Base-by-base conservation (phyloP, 2,113 vertebrate genomes). In the Planiliza haematocheilus region DNA sequence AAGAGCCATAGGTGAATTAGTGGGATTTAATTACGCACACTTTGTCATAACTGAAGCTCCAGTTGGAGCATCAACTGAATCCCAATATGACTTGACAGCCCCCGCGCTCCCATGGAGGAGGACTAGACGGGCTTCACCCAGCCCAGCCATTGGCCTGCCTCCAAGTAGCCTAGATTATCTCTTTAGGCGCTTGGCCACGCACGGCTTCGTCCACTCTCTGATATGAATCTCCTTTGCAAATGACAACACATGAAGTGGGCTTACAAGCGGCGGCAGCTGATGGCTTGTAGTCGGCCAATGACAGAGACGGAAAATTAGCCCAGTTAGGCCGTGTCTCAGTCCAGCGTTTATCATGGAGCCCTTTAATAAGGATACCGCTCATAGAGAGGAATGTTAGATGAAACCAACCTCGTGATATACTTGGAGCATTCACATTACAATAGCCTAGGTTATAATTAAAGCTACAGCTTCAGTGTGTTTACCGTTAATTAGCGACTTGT, bases 311-410 rank as follows among this genome's bases (percentile, higher is more conserved):
- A 37, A 79, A 81, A 88, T 82, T 41, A 81, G 83, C 76, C 63
- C 77, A 41, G 64, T 82, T 82, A 86, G 86, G 89, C 90, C 86
- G 43, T 42, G 69, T 67, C 74, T 79, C 41, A 17, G 52, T 55
- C 64, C 75, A 12, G 67, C 71, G 59, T 56, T 52, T 2, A 17
- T 57, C 61, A 11, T 8, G 42, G 20, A 72, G 42, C 46, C 43
- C 12, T 61, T 53, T 9, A 20, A 37, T 1, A 36, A 13, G 13
- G 63, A 60, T 50, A 74, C 4, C 39, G 37, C 3, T 4, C 36
- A 14, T 1, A 8, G 0, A 0, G 7, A 53, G 4, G 0, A 8
- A 45, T 11, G 30, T 10, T 30, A 7, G 18, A 5, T 10, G n/a
- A 8, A 4, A 60, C 53, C 17, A 1, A 51, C 1, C 50, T 2